phyloP scores from a whole-genome alignment of 2,113 vertebrate species.

The Halcyon senegalensis region DNA sequence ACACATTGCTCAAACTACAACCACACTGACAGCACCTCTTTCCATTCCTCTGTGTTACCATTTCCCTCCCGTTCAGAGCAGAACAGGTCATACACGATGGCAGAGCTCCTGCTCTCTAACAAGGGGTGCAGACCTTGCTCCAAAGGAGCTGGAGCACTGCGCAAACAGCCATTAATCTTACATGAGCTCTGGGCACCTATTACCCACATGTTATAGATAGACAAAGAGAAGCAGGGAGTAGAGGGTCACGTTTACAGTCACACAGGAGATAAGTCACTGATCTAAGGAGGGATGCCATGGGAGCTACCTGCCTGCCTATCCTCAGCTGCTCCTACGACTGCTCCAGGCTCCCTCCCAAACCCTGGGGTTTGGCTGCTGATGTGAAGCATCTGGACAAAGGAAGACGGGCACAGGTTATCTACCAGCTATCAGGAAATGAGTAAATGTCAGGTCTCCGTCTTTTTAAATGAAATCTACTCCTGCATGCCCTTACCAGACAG shows the following conservation, averaged over 20 bases:
- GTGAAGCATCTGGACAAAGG: not conserved
- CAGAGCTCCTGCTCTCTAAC: rapidly evolving
- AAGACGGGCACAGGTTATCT: not conserved
- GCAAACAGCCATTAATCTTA: not conserved
- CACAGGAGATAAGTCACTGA: not conserved
- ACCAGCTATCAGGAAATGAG: not conserved
- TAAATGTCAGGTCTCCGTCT: not conserved
- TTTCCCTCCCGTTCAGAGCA: not conserved
- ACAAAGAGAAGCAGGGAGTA: not conserved
- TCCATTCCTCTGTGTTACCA: not conserved
- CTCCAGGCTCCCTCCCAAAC: not conserved
- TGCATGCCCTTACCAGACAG: not conserved
- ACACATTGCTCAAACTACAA: not conserved
- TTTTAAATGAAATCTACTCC: not conserved
- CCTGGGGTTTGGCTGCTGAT: not conserved
- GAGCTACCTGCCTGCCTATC: not conserved
- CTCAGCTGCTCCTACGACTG: not conserved
- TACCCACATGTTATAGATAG: not conserved
- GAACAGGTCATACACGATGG: not conserved
- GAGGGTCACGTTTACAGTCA: not conserved
- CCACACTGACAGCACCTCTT: not conserved
- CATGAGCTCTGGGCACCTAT: not conserved
- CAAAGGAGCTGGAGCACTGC: not conserved
- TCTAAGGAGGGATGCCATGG: not conserved
- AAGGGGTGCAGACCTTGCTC: not conserved